Percentiles rank a stretch among this genome's conserved stretches.
Conservation (phyloP, 2,797 vertebrate genomes). For the Chromobotia macracanthus region DNA sequence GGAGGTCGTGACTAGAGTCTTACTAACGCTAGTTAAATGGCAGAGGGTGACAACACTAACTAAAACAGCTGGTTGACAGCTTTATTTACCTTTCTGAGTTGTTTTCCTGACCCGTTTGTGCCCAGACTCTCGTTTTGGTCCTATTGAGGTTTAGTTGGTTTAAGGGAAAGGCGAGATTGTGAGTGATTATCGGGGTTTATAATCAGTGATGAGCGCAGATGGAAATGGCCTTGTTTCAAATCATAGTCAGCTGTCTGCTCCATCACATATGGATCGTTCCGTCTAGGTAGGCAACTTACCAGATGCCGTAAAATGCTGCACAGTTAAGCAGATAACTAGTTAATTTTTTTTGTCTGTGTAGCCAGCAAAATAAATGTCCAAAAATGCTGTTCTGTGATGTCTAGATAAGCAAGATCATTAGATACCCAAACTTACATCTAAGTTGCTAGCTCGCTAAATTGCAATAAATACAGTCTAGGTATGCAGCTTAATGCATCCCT, state of each 20-base stretch:
- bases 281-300: not conserved
- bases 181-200: not conserved
- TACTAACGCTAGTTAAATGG: not conserved
- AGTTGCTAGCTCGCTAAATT: not conserved
- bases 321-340: not conserved
- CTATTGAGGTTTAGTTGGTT: not conserved
- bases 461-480: not conserved
- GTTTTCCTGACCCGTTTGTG: not conserved
- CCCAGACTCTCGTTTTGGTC: not conserved
- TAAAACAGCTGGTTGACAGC: conserved; percentile 22
- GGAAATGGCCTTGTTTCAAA: no score
- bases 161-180: not conserved
- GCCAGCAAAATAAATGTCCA: not conserved
- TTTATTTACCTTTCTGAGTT: not conserved
- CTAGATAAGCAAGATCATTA: not conserved
- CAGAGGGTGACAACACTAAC: conserved; percentile 3
- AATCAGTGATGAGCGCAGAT: not conserved
- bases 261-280: not conserved
- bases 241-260: not conserved
- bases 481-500: no score
- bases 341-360: not conserved
- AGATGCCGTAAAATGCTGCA: not conserved
- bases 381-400: not conserved
- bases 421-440: not conserved
- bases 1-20: not conserved